Evolutionary conservation across 2,113 vertebrate species (phyloP), one percentile per base, ranked within the genome.

Genomic region (Butorides virescens): DNA sequence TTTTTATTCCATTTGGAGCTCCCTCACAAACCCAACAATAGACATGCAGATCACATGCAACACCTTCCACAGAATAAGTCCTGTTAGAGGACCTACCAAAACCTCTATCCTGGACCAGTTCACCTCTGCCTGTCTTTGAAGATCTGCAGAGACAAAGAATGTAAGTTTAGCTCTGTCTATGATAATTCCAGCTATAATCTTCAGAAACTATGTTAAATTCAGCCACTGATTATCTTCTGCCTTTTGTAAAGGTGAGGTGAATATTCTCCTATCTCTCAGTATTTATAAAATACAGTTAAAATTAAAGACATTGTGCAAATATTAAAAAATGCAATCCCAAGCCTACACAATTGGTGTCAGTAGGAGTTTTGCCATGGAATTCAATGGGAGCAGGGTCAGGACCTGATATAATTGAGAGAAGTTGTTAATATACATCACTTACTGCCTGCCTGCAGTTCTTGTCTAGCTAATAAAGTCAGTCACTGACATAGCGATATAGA

Each of bases 361-460:
- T 68, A 77, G 83, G 87, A 95, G 53, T 92, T 94, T 96, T 97
- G n/a, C 76, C 29, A 70, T 44, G 49, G 82, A 94, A 92, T 96
- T 90, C 87, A 73, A 66, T 9, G 4, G 70, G 21, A 95, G 42
- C 56, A 79, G 82, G 96, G 93, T 96, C 94, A 88, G 52, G 58
- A 88, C 94, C 88, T 66, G 75, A 68, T 88, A 95, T 95, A 97
- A 96, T 97, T 97, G 95, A 97, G 93, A 67, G 70, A 91, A 94
- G 89, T 86, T 96, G 75, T 95, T 97, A 97, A 97, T 96, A 97
- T 95, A 94, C 96, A 94, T 77, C 74, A 62, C 75, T 95, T 86
- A 67, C 83, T 91, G 90, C 82, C 88, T 90, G 85, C 73, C 93
- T 93, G 95, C 95, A 92, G 86, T 96, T 96, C 89, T 92, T 62